These are phyloP conservation scores for Lithobates sylvaticus DNA, from an alignment of 2,797 vertebrate species.

Conservation along the genomic window DNA sequence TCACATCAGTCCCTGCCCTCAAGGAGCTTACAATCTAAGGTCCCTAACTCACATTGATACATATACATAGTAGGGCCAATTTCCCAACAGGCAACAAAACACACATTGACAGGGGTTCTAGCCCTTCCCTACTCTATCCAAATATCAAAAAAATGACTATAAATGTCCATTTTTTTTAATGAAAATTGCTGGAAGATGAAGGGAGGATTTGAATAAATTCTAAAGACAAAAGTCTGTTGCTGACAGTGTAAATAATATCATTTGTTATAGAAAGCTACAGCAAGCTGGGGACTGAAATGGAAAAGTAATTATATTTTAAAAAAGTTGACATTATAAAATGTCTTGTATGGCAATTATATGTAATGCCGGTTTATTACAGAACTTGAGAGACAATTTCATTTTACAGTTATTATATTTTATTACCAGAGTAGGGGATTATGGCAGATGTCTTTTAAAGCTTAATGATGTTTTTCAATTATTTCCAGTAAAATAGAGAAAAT, in stretches of 20 bases:
- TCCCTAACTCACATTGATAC: no score
- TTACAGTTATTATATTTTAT: neutral
- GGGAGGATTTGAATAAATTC: neutral
- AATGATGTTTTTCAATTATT: neutral
- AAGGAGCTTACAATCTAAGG: no score
- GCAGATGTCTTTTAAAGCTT: neutral
- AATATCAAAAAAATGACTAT: neutral
- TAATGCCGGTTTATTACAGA: neutral
- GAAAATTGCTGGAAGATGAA: neutral
- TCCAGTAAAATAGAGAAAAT: neutral
- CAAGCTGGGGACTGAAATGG: neutral
- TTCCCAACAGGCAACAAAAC: no score
- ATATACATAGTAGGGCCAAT: no score
- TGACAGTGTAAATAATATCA: neutral
- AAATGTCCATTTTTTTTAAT: no score
- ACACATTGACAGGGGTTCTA: no score
- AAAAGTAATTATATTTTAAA: neutral
- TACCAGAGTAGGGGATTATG: neutral
- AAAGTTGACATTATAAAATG: neutral
- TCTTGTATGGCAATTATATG: neutral
- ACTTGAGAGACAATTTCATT: neutral
- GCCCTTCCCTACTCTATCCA: neutral
- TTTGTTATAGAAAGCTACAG: neutral
- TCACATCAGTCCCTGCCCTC: no score
- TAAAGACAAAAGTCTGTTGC: neutral